A percentile compares a stretch with the other conserved stretches of the same genome.
phyloP scores from a whole-genome alignment of 2,888 invertebrate species.

The Allolobophora icterica region DNA sequence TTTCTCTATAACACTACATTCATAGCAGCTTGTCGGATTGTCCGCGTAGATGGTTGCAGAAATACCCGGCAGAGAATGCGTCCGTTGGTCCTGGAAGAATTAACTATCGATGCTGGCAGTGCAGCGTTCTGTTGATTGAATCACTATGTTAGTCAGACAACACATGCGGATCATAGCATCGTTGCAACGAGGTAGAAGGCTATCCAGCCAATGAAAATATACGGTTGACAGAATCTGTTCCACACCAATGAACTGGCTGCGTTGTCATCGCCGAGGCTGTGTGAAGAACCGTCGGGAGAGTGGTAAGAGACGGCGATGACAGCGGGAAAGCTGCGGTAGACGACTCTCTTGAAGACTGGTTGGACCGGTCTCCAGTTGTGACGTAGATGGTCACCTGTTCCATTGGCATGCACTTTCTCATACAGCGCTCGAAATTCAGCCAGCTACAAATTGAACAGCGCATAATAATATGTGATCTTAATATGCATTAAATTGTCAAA shows the following conservation, averaged over 20 bases:
- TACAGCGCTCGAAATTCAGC: conserved; percentile 27
- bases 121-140: neutral
- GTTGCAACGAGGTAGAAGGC: neutral
- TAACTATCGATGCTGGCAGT: neutral
- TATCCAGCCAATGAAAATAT: neutral
- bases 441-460: conserved; percentile 24
- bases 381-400: conserved; percentile 14
- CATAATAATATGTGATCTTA: neutral
- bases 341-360: conserved; percentile 48
- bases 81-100: neutral
- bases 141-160: neutral
- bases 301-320: neutral
- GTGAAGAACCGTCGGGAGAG: no score
- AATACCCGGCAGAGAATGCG: neutral
- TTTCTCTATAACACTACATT: neutral
- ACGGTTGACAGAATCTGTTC: neutral
- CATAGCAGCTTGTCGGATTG: neutral
- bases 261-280: neutral
- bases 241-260: neutral
- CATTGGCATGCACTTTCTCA: neutral
- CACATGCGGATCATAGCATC: neutral
- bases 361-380: conserved; percentile 53
- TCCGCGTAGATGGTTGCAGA: neutral
- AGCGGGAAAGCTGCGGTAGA: conserved; percentile 48
- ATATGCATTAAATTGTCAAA: neutral